Percentiles rank a stretch among this genome's conserved stretches.
Conservation (phyloP, 1,140 invertebrate species). For the Argopecten irradians region DNA sequence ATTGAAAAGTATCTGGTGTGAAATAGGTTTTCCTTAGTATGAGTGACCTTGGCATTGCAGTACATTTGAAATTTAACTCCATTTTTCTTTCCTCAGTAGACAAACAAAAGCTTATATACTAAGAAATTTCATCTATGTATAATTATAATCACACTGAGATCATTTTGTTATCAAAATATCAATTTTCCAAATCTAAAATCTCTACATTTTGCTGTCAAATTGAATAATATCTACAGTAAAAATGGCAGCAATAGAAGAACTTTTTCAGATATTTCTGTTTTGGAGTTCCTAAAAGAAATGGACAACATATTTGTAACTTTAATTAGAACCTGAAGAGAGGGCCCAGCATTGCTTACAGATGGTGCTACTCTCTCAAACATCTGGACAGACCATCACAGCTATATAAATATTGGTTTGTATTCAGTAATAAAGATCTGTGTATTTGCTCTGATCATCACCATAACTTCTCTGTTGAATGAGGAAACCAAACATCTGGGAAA, state of each 20-base stretch:
- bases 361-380: constrained; percentile 15
- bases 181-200: no score
- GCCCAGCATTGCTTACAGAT: not conserved
- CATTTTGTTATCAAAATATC: no score
- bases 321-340: not conserved
- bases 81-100: no score
- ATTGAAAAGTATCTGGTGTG: no score
- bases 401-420: not conserved
- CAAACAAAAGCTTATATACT: no score
- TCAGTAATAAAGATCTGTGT: not conserved
- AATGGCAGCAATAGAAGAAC: not conserved
- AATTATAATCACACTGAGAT: no score
- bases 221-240: not conserved
- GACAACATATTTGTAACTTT: not conserved
- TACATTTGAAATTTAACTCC: no score
- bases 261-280: not conserved
- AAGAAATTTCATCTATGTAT: no score
- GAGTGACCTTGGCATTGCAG: no score
- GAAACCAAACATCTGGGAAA: not conserved
- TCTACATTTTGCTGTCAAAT: no score
- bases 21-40: no score
- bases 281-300: not conserved
- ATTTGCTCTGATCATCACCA: not conserved
- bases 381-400: not conserved
- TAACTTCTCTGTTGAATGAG: not conserved